phyloP scores from a whole-genome alignment of 2,113 vertebrate species.

The Tenrec ecaudatus region DNA sequence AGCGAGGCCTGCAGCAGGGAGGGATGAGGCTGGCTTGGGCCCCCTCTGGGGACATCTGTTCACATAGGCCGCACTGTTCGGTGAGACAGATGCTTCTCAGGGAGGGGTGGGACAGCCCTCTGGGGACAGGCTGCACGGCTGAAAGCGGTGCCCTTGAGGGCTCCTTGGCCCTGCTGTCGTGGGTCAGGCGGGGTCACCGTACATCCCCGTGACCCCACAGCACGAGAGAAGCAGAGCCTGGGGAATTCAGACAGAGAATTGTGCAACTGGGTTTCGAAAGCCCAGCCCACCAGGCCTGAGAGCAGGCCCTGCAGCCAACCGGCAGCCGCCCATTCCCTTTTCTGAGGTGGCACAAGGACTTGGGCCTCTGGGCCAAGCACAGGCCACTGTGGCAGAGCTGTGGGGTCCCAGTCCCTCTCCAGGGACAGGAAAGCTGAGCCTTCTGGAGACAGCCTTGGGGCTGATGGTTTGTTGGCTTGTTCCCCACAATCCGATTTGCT shows the following conservation, averaged over 20 bases:
- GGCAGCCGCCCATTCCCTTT: not conserved
- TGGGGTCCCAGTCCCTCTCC: not conserved
- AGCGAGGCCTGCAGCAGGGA: not conserved
- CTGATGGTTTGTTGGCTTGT: not conserved
- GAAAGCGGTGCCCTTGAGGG: not conserved
- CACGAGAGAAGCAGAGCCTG: not conserved
- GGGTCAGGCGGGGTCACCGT: not conserved
- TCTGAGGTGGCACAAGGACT: not conserved
- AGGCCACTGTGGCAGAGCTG: not conserved
- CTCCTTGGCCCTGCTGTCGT: not conserved
- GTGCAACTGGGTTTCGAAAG: not conserved
- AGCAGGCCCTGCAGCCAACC: not conserved
- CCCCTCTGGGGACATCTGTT: not conserved
- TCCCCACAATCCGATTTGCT: not conserved
- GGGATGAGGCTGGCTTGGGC: not conserved
- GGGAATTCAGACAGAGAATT: not conserved
- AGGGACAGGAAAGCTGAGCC: not conserved
- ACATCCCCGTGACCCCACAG: not conserved
- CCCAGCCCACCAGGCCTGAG: not conserved
- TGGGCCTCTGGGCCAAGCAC: not conserved
- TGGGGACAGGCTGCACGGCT: no score
- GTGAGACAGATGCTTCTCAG: not conserved
- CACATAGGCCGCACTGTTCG: not conserved
- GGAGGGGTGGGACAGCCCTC: not conserved
- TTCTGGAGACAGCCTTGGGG: not conserved